Evolutionary conservation across 2,113 vertebrate species (phyloP).

Genomic region (Silurus meridionalis): DNA sequence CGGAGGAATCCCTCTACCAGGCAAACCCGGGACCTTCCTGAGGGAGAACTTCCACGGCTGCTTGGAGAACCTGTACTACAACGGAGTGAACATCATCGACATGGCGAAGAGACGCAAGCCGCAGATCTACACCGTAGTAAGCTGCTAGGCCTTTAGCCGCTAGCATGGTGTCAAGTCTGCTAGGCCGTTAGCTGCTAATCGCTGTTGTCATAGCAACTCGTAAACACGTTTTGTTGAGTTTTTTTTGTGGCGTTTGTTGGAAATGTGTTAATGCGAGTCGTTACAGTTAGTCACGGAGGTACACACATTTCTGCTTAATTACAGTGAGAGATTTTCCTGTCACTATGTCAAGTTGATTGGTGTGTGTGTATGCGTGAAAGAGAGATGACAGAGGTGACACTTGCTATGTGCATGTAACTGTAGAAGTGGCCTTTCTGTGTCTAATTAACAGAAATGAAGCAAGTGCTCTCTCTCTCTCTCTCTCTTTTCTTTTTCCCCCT

Average conservation of each 20-base stretch:
- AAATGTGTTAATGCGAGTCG: not conserved
- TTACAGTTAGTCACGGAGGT: not conserved
- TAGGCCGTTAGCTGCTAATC: not conserved
- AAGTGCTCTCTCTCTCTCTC: not conserved
- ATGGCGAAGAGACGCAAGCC: conserved; percentile 86
- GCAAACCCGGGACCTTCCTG: conserved; percentile 86
- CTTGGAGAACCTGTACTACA: conserved; percentile 88
- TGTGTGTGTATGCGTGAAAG: not conserved
- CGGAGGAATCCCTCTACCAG: conserved; percentile 86
- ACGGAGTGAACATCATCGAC: conserved; percentile 84
- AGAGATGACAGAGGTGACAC: not conserved
- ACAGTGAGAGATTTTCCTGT: conserved; percentile 7
- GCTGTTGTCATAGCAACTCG: not conserved
- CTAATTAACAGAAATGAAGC: conserved; percentile 39
- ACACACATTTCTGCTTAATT: conserved; percentile 20
- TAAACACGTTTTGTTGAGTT: not conserved
- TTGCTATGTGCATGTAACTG: conserved; percentile 32
- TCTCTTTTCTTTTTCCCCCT: not conserved
- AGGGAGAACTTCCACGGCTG: conserved; percentile 88
- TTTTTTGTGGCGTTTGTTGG: not conserved
- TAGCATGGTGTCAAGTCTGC: not conserved
- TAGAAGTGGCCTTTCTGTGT: conserved; percentile 32
- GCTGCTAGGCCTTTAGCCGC: not conserved
- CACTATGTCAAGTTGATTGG: conserved; percentile 13
- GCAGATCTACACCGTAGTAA: conserved; percentile 88